A percentile compares a stretch with the other conserved stretches of the same genome.
Conservation (phyloP, 2,888 invertebrate species). For the Anaspis maculata region DNA sequence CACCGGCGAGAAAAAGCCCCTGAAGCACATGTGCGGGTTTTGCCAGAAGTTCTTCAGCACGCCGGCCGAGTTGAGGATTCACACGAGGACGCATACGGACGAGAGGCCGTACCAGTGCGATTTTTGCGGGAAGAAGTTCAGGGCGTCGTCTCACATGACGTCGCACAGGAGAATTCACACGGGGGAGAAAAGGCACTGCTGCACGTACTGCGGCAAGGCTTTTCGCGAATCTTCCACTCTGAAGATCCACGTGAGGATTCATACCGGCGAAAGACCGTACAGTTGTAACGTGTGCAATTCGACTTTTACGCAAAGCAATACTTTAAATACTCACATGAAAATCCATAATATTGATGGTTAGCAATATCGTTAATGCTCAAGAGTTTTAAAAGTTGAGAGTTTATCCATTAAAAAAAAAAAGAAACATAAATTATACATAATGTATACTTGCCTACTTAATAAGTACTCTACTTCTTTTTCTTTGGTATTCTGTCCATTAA, state of each 20-base stretch:
- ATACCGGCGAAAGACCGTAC: slow-evolving; percentile 29
- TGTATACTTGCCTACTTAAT: too few relatives aligned
- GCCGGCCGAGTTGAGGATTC: slow-evolving; percentile 20
- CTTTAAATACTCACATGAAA: slow-evolving; percentile 26
- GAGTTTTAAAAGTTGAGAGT: too few relatives aligned
- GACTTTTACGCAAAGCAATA: slow-evolving; percentile 28
- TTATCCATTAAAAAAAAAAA: too few relatives aligned
- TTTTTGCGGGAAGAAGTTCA: slow-evolving; percentile 27
- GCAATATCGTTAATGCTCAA: too few relatives aligned
- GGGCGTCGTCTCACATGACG: slow-evolving; percentile 33
- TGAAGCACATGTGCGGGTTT: slow-evolving; percentile 20
- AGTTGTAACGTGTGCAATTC: slow-evolving; percentile 25
- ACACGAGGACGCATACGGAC: slow-evolving; percentile 25
- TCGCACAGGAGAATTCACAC: slow-evolving; percentile 27
- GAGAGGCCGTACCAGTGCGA: slow-evolving; percentile 29
- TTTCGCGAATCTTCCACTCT: slow-evolving; percentile 26
- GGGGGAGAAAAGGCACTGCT: slow-evolving; percentile 24
- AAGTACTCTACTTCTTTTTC: too few relatives aligned
- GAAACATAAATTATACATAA: too few relatives aligned
- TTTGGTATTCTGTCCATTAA: too few relatives aligned
- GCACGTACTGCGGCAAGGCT: slow-evolving; percentile 24
- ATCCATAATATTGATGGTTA: too few relatives aligned
- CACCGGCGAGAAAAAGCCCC: slow-evolving; percentile 25
- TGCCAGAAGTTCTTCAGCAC: slow-evolving; percentile 24
- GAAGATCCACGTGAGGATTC: slow-evolving; percentile 26